These are phyloP conservation scores for Leptoteleia sp. DNA, from an alignment of 1,140 invertebrate species.

Conservation along the genomic window DNA sequence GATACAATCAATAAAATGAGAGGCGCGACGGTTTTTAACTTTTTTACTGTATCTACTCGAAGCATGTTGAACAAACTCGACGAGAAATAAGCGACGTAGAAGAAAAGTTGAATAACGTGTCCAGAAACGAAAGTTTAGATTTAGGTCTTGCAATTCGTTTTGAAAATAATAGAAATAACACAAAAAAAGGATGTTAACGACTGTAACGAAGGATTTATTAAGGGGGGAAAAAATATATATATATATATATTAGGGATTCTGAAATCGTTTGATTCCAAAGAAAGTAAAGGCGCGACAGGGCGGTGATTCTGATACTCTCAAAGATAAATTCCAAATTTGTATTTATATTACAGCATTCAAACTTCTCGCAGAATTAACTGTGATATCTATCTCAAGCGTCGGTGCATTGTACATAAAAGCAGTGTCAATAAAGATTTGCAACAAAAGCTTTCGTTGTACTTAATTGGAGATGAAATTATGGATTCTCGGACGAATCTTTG, in stretches of 20 bases:
- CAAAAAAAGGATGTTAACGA: constrained; percentile 1
- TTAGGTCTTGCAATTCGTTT: constrained; percentile 49
- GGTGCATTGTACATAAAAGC: constrained; percentile 1
- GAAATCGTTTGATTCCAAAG: constrained; percentile 54
- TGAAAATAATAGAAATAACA: constrained; percentile 15
- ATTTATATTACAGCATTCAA: not conserved
- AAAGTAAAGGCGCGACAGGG: constrained; percentile 44
- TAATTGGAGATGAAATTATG: constrained; percentile 17
- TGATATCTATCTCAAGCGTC: constrained; percentile 66
- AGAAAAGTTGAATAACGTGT: constrained; percentile 31
- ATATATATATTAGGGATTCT: constrained; percentile 21
- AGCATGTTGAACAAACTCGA: constrained; percentile 38
- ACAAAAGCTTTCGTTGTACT: constrained; percentile 9
- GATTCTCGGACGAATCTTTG: not conserved
- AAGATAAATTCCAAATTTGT: constrained; percentile 2
- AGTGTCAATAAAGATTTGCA: not conserved
- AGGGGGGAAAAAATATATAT: too few species aligned
- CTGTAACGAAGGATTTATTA: constrained; percentile 26
- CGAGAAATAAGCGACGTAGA: constrained; percentile 2
- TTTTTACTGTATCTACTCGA: constrained; percentile 34
- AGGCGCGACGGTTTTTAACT: constrained; percentile 44
- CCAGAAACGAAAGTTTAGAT: constrained; percentile 68
- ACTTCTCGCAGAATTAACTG: constrained; percentile 64
- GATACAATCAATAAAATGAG: not conserved
- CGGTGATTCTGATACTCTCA: constrained; percentile 5